Base-by-base conservation (phyloP, 2,113 vertebrate genomes). In the Tenebrosternarchus preto region DNA sequence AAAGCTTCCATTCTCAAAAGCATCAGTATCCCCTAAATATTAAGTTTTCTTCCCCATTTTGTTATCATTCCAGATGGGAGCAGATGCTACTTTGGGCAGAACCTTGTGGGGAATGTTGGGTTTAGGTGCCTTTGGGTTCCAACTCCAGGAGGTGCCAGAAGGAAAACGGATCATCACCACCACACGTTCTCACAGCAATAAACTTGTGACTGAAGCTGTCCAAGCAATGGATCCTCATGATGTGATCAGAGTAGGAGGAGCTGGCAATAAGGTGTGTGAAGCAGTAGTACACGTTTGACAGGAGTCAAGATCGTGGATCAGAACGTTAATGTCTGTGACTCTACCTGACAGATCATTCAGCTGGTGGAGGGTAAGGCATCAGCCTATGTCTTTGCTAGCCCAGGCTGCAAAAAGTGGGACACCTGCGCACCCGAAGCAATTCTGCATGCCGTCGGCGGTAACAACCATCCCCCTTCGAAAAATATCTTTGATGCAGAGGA, bases 341-440 rank as follows among this genome's bases (percentile, higher is more conserved):
- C 50, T 4, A 55, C 71, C 1, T 86, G 80, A 74, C 86, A 99
- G 98, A 94, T 99, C 73, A 95, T 99, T 87, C 97, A 98, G 71
- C 94, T 99, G 17, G 91, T 99, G 82, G 98, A 99, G 90, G 98
- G 97, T 53, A 96, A 95, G 72, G 98, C 97, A 29, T 98, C 97
- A 22, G 98, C 96, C 11, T 99, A 98, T 19, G 93, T 99, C 17
- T 99, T 97, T 87, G 98, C 98, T 16, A 99, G 98, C 88, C 96
- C 94, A 25, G 98, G 98, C 0, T 97, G 96, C 89, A 99, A 99
- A 86, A 99, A 99, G 83, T 99, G 97, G 98, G 97, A 99, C 83
- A 99, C 98, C 0, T 99, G 98, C 83, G 97, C 95, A 74, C 95
- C 97, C 5, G 98, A 99, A 88, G 97, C 96, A 46, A 95, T 99